Evolutionary conservation across 23 tunicate genomes (phyloP), one percentile per base, ranked within the genome.

Genomic region (Styela plicata): DNA sequence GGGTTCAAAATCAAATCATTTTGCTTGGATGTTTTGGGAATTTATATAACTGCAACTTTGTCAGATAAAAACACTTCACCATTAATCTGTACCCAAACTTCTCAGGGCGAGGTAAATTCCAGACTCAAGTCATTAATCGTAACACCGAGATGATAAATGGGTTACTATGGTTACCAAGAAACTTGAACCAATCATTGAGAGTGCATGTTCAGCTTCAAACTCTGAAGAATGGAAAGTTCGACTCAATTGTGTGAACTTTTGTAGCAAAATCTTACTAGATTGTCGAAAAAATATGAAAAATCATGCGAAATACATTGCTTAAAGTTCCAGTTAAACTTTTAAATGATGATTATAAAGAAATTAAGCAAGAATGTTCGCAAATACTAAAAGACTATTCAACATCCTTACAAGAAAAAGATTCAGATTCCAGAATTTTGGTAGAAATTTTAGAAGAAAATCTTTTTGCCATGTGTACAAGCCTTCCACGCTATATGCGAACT

Each of bases 61-160:
- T 66, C 83, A n/a, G 96, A 90, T 64, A n/a, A 78, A 0, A 57
- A 79, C 19, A 78, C 25, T 0, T 18, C 63, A 0, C 21, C 33
- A 29, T 26, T 23, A 20, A 63, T 2, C 29, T 27, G 5, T 2
- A 31, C 22, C 21, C 17, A 44, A 1, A 27, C 53, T 3, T 28
- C 69, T 0, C 0, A 18, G 24, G 32, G 53, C 2, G 35, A 74
- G 27, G 0, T 64, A 7, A 30, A 80, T 24, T 37, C 52, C 5
- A 64, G 63, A 7, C 22, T 83, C 61, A 25, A 10, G 62, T 64
- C 73, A 31, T 36, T 83, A 23, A 53, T 24, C 62, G 73, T 74
- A 3, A 71, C 70, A 23, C n/a, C 79, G 97, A 24, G 74, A 83
- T 66, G 37, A 76, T 61, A 70, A 73, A 1, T 91, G 97, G 97